Conservation (phyloP, 2,888 invertebrate genomes). For the Incurvaria masculella region DNA sequence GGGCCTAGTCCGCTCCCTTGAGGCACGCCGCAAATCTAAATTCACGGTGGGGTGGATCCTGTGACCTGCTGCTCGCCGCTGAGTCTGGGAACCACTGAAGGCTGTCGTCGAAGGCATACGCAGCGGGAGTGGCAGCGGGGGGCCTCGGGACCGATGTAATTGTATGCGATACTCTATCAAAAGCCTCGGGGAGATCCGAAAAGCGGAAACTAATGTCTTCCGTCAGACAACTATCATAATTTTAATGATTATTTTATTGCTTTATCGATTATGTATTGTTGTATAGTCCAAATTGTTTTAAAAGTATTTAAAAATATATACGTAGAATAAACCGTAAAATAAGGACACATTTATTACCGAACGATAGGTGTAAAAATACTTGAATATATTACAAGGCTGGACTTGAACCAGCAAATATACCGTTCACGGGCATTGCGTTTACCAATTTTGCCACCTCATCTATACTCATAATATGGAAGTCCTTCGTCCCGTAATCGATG, state of each 20-base stretch:
- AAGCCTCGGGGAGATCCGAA: not conserved
- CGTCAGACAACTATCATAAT: not conserved
- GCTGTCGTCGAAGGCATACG: slow-evolving; percentile 17
- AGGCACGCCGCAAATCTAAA: slow-evolving; percentile 20
- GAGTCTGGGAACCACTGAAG: not conserved
- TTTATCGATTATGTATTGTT: not conserved
- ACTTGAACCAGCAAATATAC: too few species aligned
- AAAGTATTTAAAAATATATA: too few species aligned
- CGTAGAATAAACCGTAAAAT: too few species aligned
- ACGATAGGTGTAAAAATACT: too few species aligned
- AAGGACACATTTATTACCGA: too few species aligned
- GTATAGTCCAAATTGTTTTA: too few species aligned
- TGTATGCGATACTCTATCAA: not conserved
- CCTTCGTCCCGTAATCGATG: too few species aligned
- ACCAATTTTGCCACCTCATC: too few species aligned
- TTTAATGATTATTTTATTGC: not conserved
- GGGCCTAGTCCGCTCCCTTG: slow-evolving; percentile 32
- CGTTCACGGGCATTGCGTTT: too few species aligned
- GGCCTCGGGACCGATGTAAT: not conserved
- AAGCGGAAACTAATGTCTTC: not conserved
- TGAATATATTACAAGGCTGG: too few species aligned
- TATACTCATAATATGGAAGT: too few species aligned
- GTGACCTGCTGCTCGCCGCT: slow-evolving; percentile 3
- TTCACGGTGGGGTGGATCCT: slow-evolving; percentile 9
- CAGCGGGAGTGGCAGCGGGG: slow-evolving; percentile 27